Evolutionary conservation across 2,888 invertebrate genomes (phyloP).

Genomic region (Synergus umbraculus): DNA sequence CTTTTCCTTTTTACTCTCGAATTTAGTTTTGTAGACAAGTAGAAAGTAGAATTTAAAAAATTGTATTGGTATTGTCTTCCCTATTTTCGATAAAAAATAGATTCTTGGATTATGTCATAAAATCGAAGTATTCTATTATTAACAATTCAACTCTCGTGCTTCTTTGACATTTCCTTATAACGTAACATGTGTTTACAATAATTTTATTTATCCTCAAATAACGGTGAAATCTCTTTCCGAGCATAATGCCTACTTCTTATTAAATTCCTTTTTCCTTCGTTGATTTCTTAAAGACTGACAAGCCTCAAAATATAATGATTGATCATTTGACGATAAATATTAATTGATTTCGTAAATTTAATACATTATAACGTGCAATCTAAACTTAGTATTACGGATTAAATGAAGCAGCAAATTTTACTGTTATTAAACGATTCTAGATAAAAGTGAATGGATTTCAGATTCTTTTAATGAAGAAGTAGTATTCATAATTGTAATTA

Average conservation of each 20-base stretch:
- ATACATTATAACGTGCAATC: neutral
- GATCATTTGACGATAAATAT: neutral
- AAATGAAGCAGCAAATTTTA: neutral
- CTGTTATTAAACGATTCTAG: neutral
- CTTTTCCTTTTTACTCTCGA: neutral
- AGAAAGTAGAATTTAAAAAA: neutral
- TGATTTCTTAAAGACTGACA: neutral
- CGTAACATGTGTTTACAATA: conserved; percentile 29
- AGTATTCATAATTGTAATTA: neutral
- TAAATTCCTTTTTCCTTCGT: neutral
- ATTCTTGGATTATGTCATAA: neutral
- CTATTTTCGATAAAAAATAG: neutral
- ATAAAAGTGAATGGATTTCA: neutral
- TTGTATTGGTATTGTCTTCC: too few species aligned
- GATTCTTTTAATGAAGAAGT: neutral
- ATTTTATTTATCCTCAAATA: conserved; percentile 20
- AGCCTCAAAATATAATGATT: neutral
- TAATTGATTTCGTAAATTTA: neutral
- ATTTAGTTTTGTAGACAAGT: too few species aligned
- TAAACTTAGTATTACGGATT: neutral
- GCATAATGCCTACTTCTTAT: neutral
- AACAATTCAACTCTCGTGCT: neutral
- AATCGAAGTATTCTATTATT: conserved; percentile 9
- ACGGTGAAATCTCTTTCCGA: conserved; percentile 19
- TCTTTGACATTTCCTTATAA: conserved; percentile 13